A percentile compares a stretch with the other conserved stretches of the same genome.
Evolutionary conservation across 2,888 invertebrate species (phyloP).

Genomic region (Saturnia pavonia): DNA sequence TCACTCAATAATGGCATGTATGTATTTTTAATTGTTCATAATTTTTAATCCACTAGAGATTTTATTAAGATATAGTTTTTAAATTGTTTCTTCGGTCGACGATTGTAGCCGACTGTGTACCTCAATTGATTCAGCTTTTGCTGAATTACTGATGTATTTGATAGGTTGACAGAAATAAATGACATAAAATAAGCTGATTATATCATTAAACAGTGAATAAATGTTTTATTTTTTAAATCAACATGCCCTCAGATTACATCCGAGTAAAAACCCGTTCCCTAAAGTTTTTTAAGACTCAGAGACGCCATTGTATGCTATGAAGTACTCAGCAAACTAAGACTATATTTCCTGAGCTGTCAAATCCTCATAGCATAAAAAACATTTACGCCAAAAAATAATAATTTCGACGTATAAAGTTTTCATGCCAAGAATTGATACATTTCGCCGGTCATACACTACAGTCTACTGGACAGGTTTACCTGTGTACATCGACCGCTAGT

Average conservation of each 20-base stretch:
- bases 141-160: background rate
- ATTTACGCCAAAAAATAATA: fast-evolving
- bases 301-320: too few species aligned
- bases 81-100: background rate
- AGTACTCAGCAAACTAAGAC: too few species aligned
- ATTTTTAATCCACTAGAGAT: slow-evolving; percentile 2
- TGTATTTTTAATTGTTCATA: background rate
- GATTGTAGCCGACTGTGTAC: background rate
- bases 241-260: background rate
- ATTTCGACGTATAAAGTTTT: too few species aligned
- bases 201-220: slow-evolving; percentile 9
- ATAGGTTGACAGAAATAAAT: slow-evolving; percentile 22
- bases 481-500: too few species aligned
- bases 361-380: too few species aligned
- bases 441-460: too few species aligned
- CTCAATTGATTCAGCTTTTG: background rate
- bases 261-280: too few species aligned
- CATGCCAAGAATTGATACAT: too few species aligned
- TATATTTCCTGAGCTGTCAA: too few species aligned
- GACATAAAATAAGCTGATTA: slow-evolving; percentile 14
- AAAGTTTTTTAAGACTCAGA: too few species aligned
- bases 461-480: too few species aligned
- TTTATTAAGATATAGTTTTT: slow-evolving; percentile 5
- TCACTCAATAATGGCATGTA: background rate
- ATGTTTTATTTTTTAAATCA: slow-evolving; percentile 20